phyloP scores from a whole-genome alignment of 2,888 invertebrate genomes.

The Stenurella melanura region DNA sequence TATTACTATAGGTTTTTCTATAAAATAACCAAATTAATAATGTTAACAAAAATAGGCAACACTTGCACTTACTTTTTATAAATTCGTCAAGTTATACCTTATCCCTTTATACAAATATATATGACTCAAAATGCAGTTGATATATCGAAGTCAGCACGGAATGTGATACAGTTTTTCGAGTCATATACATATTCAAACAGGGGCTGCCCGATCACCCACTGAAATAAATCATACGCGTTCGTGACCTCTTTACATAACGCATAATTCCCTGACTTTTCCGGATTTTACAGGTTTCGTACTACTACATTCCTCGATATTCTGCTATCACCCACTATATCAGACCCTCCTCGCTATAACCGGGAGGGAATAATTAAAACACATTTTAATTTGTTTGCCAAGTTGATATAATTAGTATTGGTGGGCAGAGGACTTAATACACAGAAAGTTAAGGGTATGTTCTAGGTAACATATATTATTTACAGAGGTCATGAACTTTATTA shows the following conservation, averaged over 20 bases:
- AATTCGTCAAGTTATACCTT: too few relatives aligned
- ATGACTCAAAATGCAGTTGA: too few relatives aligned
- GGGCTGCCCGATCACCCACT: not conserved
- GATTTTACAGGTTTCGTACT: not conserved
- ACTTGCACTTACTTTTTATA: too few relatives aligned
- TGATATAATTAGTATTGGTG: not conserved
- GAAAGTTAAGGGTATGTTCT: not conserved
- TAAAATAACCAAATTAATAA: too few relatives aligned
- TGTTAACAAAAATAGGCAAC: too few relatives aligned
- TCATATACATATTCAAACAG: not conserved
- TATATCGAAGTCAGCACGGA: not conserved
- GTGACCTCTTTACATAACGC: slow-evolving; percentile 1
- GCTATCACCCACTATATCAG: not conserved
- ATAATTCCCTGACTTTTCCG: slow-evolving; percentile 1
- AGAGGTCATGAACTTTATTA: slow-evolving; percentile 20
- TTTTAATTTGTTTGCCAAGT: not conserved
- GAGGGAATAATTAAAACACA: not conserved
- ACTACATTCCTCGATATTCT: not conserved
- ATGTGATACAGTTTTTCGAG: not conserved
- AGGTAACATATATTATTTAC: not conserved
- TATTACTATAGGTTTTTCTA: too few relatives aligned
- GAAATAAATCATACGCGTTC: not conserved
- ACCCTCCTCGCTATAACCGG: not conserved
- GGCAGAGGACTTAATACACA: not conserved
- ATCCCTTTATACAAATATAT: too few relatives aligned